These are phyloP conservation scores for Brachynemurus nebulosus DNA, from an alignment of 2,888 invertebrate species.

Conservation along the genomic window DNA sequence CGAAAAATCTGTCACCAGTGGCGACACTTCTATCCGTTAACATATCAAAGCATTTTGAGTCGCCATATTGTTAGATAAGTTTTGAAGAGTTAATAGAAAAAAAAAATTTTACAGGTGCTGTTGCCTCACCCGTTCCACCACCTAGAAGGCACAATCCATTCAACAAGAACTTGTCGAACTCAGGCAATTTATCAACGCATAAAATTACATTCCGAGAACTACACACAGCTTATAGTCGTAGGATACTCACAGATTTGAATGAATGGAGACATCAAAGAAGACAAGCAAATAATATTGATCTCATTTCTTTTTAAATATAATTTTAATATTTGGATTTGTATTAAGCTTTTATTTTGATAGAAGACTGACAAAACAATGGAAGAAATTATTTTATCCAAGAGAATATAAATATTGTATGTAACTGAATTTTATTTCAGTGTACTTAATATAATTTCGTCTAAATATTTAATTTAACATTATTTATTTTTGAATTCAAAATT, in stretches of 20 bases:
- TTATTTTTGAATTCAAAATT: too few relatives aligned
- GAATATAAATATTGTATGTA: too few relatives aligned
- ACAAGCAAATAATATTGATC: slow-evolving; percentile 18
- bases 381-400: too few relatives aligned
- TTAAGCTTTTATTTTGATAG: neutral
- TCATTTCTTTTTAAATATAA: slow-evolving; percentile 8
- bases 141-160: slow-evolving; percentile 73
- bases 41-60: too few relatives aligned
- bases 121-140: slow-evolving; percentile 56
- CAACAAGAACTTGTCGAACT: slow-evolving; percentile 32
- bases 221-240: slow-evolving; percentile 53
- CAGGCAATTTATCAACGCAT: slow-evolving; percentile 35
- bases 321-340: neutral
- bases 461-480: too few relatives aligned
- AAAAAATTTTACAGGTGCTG: slow-evolving; percentile 21
- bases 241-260: slow-evolving; percentile 50
- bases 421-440: too few relatives aligned
- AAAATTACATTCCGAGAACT: slow-evolving; percentile 53
- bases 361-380: neutral
- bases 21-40: too few relatives aligned
- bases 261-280: slow-evolving; percentile 47
- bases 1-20: too few relatives aligned
- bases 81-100: too few relatives aligned
- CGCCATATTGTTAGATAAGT: too few relatives aligned
- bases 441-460: too few relatives aligned